Evolutionary conservation across 2,888 invertebrate genomes (phyloP).

Genomic region (Epistrophe grossulariae): DNA sequence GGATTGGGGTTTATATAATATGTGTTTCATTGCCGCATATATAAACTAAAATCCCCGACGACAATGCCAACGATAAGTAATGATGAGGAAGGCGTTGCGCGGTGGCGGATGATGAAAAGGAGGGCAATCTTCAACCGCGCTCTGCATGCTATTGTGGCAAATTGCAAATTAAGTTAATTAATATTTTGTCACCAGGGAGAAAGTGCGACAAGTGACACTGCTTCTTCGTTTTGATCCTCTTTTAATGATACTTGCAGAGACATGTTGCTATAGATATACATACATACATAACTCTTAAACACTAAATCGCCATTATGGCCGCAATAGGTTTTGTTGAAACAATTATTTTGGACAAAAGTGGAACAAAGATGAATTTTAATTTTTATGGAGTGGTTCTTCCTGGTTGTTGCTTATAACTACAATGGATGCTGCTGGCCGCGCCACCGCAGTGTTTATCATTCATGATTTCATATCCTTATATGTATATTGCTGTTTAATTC

Average conservation of each 20-base stretch:
- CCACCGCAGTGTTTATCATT: too few relatives aligned
- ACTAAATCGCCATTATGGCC: slow-evolving; percentile 46
- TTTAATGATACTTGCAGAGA: neutral
- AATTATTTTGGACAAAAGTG: slow-evolving; percentile 56
- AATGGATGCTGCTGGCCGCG: too few relatives aligned
- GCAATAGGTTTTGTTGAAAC: slow-evolving; percentile 48
- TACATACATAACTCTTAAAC: slow-evolving; percentile 24
- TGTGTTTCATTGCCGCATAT: slow-evolving; percentile 24
- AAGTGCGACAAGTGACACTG: slow-evolving; percentile 31
- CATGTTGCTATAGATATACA: neutral
- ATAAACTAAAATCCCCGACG: slow-evolving; percentile 37
- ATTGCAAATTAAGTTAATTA: slow-evolving; percentile 75
- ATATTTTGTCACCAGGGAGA: slow-evolving; percentile 55
- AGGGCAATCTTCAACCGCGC: slow-evolving; percentile 55
- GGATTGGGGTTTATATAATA: neutral
- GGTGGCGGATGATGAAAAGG: neutral
- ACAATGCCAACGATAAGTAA: neutral
- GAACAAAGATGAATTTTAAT: slow-evolving; percentile 31
- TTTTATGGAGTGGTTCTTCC: slow-evolving; percentile 34
- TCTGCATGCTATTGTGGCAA: slow-evolving; percentile 60
- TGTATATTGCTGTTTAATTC: too few relatives aligned
- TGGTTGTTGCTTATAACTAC: neutral
- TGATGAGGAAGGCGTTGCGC: neutral
- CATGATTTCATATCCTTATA: too few relatives aligned
- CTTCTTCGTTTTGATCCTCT: slow-evolving; percentile 15